Evolutionary conservation across 2,797 vertebrate species (phyloP).

Genomic region (Rallus crepitans): DNA sequence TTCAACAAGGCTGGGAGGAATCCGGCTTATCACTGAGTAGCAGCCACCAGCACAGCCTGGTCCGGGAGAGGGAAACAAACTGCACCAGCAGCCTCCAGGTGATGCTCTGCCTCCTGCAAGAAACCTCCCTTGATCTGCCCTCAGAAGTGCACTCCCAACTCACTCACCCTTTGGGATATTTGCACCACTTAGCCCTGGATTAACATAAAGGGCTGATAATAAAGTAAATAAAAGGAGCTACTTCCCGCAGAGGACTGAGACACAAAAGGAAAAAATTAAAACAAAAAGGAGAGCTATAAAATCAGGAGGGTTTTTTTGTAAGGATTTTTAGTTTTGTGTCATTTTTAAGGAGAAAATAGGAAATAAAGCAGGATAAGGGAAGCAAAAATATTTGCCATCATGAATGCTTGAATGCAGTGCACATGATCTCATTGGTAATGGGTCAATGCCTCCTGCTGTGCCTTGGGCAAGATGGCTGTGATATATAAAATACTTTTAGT

Average conservation of each 20-base stretch:
- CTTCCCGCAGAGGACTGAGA: neutral
- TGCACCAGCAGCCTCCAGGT: neutral
- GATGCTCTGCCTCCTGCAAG: neutral
- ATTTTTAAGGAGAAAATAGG: neutral
- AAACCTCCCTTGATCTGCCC: neutral
- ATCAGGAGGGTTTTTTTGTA: accelerated
- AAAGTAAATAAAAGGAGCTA: neutral
- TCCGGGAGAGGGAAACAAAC: neutral
- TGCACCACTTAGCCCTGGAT: neutral
- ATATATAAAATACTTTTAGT: slow-evolving; percentile 51
- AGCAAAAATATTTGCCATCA: slow-evolving; percentile 19
- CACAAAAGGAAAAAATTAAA: neutral
- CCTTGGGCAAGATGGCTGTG: slow-evolving; percentile 36
- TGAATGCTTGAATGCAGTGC: slow-evolving; percentile 20
- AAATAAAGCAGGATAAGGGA: neutral
- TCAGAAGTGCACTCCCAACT: neutral
- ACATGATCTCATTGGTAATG: slow-evolving; percentile 42
- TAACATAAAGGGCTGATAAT: neutral
- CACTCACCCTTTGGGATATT: neutral
- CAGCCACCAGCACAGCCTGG: neutral
- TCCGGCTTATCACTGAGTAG: neutral
- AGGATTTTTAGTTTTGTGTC: neutral
- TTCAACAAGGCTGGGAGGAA: neutral
- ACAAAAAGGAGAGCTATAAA: neutral
- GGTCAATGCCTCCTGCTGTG: slow-evolving; percentile 39